These are phyloP conservation scores for Orthonychiurus folsomi DNA, from an alignment of 2,888 invertebrate genomes.

Conservation along the genomic window DNA sequence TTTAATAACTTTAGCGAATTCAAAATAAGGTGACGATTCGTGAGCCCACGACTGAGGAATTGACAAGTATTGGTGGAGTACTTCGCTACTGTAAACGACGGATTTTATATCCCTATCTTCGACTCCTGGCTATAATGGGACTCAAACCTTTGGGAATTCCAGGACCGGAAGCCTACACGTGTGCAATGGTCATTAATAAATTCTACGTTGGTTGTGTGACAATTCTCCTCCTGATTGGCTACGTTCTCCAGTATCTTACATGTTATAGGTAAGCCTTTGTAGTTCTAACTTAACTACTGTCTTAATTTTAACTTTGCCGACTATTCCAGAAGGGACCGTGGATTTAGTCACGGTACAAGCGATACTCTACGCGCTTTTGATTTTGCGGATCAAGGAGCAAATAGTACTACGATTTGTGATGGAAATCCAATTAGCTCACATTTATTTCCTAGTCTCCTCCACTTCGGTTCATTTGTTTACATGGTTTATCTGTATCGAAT, in stretches of 20 bases:
- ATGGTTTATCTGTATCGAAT: constrained; percentile 64
- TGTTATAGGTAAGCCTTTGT: constrained; percentile 57
- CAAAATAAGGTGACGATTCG: constrained; percentile 5
- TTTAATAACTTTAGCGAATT: too few species aligned
- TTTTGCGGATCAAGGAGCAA: background rate
- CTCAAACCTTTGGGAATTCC: constrained; percentile 57
- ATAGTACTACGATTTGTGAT: constrained; percentile 49
- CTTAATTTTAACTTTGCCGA: constrained; percentile 4
- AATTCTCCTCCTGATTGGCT: constrained; percentile 54
- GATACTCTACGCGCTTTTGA: background rate
- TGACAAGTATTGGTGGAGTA: constrained; percentile 66
- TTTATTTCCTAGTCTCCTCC: constrained; percentile 61
- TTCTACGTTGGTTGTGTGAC: constrained; percentile 61
- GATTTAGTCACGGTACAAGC: constrained; percentile 46
- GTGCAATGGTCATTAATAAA: constrained; percentile 55
- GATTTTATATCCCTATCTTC: constrained; percentile 67
- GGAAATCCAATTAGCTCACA: constrained; percentile 64
- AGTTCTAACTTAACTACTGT: constrained; percentile 1
- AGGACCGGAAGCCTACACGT: constrained; percentile 53
- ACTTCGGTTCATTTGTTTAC: constrained; percentile 63
- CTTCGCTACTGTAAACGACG: constrained; percentile 72
- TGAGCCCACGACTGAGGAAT: constrained; percentile 46
- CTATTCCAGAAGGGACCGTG: constrained; percentile 57
- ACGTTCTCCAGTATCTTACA: constrained; percentile 66
- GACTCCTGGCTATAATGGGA: constrained; percentile 64